Evolutionary conservation across 2,113 vertebrate species (phyloP).

Genomic region (Xenopus tropicalis): DNA sequence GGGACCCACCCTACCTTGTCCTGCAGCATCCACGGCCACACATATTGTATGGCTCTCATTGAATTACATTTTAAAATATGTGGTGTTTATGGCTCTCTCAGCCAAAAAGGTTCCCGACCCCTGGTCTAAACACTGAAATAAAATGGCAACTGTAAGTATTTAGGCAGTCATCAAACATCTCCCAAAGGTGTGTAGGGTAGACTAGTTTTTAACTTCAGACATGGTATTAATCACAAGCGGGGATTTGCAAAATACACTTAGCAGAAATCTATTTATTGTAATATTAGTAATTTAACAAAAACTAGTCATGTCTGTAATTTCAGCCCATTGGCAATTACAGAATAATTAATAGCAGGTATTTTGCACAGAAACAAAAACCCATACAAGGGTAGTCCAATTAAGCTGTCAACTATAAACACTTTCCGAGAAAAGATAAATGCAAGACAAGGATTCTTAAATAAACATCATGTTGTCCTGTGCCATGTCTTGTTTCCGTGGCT

Average conservation of each 20-base stretch:
- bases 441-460: constrained; percentile 22
- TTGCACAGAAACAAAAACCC: not conserved
- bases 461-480: constrained; percentile 35
- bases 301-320: constrained; percentile 10
- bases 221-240: too few relatives aligned
- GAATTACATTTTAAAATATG: too few relatives aligned
- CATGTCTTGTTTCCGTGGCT: constrained; percentile 24
- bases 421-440: constrained; percentile 7
- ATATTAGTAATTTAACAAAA: constrained; percentile 1
- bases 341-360: constrained; percentile 3
- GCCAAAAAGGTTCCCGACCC: too few relatives aligned
- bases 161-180: too few relatives aligned
- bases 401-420: constrained; percentile 6
- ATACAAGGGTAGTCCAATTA: constrained; percentile 28
- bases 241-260: not conserved
- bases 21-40: too few relatives aligned
- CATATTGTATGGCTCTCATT: too few relatives aligned
- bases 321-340: constrained; percentile 16
- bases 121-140: too few relatives aligned
- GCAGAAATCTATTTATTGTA: constrained; percentile 3
- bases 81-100: too few relatives aligned
- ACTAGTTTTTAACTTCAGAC: too few relatives aligned
- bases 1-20: too few relatives aligned
- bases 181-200: too few relatives aligned
- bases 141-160: too few relatives aligned